These are phyloP conservation scores for Puma concolor DNA, from an alignment of 2,113 vertebrate species.

Conservation along the genomic window DNA sequence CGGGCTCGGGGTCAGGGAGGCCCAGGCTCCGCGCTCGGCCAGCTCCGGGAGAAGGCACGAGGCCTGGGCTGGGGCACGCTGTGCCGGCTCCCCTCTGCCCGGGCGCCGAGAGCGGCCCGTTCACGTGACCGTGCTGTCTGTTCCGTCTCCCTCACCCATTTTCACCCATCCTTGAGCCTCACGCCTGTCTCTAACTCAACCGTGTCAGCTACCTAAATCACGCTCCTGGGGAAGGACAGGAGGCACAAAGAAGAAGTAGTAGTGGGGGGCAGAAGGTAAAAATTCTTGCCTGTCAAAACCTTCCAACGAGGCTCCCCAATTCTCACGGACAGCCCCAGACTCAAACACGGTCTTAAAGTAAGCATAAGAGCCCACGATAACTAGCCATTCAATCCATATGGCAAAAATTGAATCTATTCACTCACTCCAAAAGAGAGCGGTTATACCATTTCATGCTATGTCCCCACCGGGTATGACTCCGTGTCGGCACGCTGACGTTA, in stretches of 20 bases:
- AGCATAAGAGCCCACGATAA: neutral
- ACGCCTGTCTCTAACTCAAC: neutral
- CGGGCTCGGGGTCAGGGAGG: fast-evolving
- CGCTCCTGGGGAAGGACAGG: neutral
- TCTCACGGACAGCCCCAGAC: neutral
- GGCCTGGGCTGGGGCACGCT: fast-evolving
- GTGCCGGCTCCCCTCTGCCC: neutral
- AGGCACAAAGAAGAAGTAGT: fast-evolving
- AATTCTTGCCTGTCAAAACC: neutral
- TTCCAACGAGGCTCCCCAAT: neutral
- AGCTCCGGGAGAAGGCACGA: fast-evolving
- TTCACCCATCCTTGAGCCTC: neutral
- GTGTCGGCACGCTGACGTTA: fast-evolving
- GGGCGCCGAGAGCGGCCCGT: neutral
- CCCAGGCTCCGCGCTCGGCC: neutral
- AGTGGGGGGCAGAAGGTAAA: neutral
- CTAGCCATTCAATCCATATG: neutral
- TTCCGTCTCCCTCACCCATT: neutral
- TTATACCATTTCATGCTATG: fast-evolving
- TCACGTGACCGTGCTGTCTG: fast-evolving
- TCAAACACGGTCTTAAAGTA: neutral
- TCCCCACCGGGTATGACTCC: fast-evolving
- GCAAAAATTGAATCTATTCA: neutral
- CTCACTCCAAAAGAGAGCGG: neutral
- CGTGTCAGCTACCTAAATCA: neutral